A percentile compares a stretch with the other conserved stretches of the same genome.
Conservation (phyloP, 2,888 invertebrate species). For the Esperia sulphurella region DNA sequence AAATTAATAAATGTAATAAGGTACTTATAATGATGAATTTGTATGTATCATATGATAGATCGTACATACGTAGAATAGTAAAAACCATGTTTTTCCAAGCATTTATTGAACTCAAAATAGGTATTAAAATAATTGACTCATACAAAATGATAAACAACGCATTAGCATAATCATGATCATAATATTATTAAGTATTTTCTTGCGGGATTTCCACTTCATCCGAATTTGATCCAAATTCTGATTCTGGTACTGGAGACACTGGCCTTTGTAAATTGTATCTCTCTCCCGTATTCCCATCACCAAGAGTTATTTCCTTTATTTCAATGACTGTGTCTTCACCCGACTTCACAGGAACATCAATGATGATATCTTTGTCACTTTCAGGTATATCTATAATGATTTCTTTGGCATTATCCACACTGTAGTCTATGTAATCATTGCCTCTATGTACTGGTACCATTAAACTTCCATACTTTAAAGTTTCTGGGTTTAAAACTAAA, state of each 20-base stretch:
- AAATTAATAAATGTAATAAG: no score
- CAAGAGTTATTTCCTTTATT: constrained; percentile 11
- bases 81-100: no score
- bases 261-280: neutral
- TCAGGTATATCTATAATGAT: neutral
- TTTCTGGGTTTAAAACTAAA: constrained; percentile 47
- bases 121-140: no score
- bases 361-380: constrained; percentile 11
- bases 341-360: constrained; percentile 15
- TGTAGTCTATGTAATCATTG: constrained; percentile 57
- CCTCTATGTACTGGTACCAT: constrained; percentile 27
- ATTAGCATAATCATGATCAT: no score
- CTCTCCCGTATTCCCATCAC: neutral
- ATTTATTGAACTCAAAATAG: no score
- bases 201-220: neutral
- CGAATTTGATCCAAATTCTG: neutral
- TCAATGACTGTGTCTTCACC: constrained; percentile 16
- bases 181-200: no score
- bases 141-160: no score
- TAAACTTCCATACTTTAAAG: constrained; percentile 40
- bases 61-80: no score
- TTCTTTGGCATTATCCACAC: constrained; percentile 19
- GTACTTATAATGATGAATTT: no score
- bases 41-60: no score
- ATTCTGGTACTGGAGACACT: neutral